Evolutionary conservation across 2,797 vertebrate species (phyloP).

Genomic region (Novumbra hubbsi): DNA sequence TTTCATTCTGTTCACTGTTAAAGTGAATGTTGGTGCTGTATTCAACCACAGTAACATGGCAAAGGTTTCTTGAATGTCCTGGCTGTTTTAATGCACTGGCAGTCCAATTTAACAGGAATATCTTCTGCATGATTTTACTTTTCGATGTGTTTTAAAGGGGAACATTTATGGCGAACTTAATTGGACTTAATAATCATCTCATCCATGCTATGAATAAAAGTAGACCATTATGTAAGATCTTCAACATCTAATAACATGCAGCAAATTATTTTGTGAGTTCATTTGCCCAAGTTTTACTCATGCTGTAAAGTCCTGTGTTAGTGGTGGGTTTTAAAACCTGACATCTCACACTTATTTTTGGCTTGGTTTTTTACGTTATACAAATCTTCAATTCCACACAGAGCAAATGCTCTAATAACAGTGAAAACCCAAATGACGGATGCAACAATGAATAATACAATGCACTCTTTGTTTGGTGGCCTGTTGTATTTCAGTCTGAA

Average conservation of each 20-base stretch:
- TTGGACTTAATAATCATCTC: too few species aligned
- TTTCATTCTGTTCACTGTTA: not conserved
- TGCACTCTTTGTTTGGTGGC: not conserved
- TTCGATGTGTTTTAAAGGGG: not conserved
- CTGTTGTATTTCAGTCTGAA: slow-evolving; percentile 6
- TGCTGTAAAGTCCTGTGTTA: not conserved
- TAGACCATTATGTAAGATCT: not conserved
- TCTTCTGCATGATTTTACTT: not conserved
- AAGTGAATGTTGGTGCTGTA: not conserved
- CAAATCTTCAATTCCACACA: slow-evolving; percentile 1
- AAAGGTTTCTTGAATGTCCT: not conserved
- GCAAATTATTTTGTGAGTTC: not conserved
- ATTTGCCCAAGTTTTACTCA: not conserved
- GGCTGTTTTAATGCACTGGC: slow-evolving; percentile 3
- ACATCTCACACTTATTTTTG: not conserved
- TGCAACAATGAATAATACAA: slow-evolving; percentile 2
- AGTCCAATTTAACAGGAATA: not conserved
- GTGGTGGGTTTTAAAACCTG: not conserved
- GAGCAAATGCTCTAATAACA: not conserved
- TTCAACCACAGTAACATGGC: slow-evolving; percentile 3
- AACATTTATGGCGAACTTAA: not conserved
- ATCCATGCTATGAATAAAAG: not conserved
- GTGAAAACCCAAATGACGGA: not conserved
- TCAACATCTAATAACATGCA: not conserved
- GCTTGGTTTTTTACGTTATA: not conserved